These are phyloP conservation scores for Pectinophora gossypiella DNA, from an alignment of 1,140 invertebrate genomes.

Conservation along the genomic window DNA sequence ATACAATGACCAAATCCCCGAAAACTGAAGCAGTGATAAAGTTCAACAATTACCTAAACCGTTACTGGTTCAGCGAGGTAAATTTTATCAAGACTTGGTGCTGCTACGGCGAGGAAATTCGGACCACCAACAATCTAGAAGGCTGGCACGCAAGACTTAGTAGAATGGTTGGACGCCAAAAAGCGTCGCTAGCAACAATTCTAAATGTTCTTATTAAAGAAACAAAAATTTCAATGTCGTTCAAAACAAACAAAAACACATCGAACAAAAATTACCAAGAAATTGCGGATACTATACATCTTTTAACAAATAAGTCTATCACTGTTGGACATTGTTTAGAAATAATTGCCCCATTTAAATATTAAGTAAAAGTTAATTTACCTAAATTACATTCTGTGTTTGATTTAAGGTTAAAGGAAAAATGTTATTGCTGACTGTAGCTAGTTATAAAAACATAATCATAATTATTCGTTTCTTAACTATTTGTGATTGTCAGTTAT, in stretches of 20 bases:
- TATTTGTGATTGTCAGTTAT: too few relatives aligned
- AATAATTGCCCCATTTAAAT: slow-evolving; percentile 9
- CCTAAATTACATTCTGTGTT: slow-evolving; percentile 7
- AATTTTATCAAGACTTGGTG: slow-evolving; percentile 4
- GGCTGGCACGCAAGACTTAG: slow-evolving; percentile 6
- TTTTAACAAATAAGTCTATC: slow-evolving; percentile 9
- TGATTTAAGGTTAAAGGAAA: slow-evolving; percentile 5
- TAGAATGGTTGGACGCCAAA: slow-evolving; percentile 7
- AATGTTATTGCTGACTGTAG: too few relatives aligned
- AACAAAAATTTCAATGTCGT: slow-evolving; percentile 9
- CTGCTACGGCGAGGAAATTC: slow-evolving; percentile 7
- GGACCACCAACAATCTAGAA: slow-evolving; percentile 7
- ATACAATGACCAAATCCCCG: slow-evolving; percentile 4
- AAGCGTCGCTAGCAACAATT: slow-evolving; percentile 3
- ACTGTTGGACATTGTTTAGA: slow-evolving; percentile 9
- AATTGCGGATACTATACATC: slow-evolving; percentile 2
- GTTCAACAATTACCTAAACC: slow-evolving; percentile 4
- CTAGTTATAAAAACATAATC: too few relatives aligned
- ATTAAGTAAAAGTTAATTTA: slow-evolving; percentile 9
- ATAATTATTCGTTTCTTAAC: too few relatives aligned
- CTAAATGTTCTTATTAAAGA: slow-evolving; percentile 8
- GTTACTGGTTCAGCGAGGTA: slow-evolving; percentile 3
- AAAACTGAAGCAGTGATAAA: slow-evolving; percentile 4
- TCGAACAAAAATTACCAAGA: slow-evolving; percentile 9
- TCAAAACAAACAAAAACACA: slow-evolving; percentile 5